Evolutionary conservation across 2,888 invertebrate genomes (phyloP).

Genomic region (Cephus pygmeus): DNA sequence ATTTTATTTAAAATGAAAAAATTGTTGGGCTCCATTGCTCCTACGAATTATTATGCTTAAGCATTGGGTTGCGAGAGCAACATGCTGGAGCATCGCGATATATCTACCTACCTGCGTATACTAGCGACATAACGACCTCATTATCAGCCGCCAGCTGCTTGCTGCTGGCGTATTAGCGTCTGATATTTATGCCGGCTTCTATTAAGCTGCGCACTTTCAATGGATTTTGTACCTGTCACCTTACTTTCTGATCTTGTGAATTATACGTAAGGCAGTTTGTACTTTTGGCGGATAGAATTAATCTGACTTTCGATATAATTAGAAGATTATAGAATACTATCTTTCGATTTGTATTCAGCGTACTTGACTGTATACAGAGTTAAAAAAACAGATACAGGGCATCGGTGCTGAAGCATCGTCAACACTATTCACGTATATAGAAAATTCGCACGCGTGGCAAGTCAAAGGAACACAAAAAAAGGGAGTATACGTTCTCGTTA

Average conservation of each 20-base stretch:
- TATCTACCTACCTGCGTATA: not conserved
- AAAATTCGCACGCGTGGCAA: not conserved
- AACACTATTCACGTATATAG: no score
- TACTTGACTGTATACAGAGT: not conserved
- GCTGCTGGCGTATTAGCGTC: conserved; percentile 43
- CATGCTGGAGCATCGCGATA: not conserved
- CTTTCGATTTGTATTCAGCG: not conserved
- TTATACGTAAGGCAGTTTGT: not conserved
- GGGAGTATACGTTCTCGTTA: not conserved
- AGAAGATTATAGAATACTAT: not conserved
- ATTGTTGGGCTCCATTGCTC: not conserved
- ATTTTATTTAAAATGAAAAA: not conserved
- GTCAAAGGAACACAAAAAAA: not conserved
- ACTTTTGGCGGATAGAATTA: not conserved
- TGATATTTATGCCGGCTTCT: conserved; percentile 55
- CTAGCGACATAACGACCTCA: conserved; percentile 53
- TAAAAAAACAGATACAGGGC: not conserved
- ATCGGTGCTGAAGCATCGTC: not conserved
- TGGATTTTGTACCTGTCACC: not conserved
- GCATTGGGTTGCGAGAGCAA: not conserved
- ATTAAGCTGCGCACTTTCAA: conserved; percentile 41
- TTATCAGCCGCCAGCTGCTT: conserved; percentile 54
- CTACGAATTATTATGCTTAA: not conserved
- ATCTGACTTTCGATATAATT: not conserved
- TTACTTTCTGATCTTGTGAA: not conserved